A percentile compares a stretch with the other conserved stretches of the same genome.
Evolutionary conservation across 2,888 invertebrate genomes (phyloP).

Genomic region (Drosophila anomalata): DNA sequence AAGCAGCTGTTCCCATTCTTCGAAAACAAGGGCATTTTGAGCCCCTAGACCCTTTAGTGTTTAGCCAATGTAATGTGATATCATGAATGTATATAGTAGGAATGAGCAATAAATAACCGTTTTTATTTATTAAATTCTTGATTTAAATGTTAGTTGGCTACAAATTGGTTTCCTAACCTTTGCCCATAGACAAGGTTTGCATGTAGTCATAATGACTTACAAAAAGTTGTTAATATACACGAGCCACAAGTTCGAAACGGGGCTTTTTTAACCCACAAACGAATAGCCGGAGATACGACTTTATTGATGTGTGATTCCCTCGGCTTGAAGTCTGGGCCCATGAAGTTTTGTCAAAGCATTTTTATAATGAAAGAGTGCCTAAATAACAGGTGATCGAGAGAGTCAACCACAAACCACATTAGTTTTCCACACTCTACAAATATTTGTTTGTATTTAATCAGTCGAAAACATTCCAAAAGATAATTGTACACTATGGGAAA

Average conservation of each 20-base stretch:
- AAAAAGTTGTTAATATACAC: not conserved
- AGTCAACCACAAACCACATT: conserved; percentile 8
- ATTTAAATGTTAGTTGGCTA: not conserved
- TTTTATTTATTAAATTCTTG: conserved; percentile 9
- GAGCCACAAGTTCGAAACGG: not conserved
- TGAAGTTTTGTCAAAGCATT: not conserved
- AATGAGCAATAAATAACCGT: conserved; percentile 16
- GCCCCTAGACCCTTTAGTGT: not conserved
- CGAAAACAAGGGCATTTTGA: conserved; percentile 67
- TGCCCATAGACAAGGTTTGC: not conserved
- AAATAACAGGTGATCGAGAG: not conserved
- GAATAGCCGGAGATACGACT: not conserved
- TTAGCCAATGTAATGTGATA: conserved; percentile 23
- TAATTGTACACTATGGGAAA: conserved; percentile 8
- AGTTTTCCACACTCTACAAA: not conserved
- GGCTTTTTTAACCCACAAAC: not conserved
- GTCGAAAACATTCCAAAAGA: not conserved
- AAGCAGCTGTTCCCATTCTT: conserved; percentile 74
- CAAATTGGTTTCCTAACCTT: not conserved
- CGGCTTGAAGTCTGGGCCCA: not conserved
- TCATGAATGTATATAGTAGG: conserved; percentile 2
- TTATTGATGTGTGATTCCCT: not conserved
- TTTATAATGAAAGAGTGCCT: not conserved
- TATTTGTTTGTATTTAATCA: conserved; percentile 13
- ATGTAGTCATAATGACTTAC: conserved; percentile 28